Evolutionary conservation across 2,888 invertebrate species (phyloP).

Genomic region (Drosophila fungiperda): DNA sequence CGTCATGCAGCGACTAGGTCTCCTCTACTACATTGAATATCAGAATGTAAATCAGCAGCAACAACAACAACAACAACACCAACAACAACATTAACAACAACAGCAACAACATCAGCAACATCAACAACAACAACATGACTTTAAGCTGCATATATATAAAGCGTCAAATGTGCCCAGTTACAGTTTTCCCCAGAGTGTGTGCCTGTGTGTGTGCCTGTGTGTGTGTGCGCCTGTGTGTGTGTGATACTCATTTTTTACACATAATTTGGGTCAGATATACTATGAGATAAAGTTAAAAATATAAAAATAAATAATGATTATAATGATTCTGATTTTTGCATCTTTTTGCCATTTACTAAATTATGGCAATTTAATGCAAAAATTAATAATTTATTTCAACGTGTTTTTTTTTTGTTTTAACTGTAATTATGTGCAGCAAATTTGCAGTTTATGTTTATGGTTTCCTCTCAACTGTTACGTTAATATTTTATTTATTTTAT

Average conservation of each 20-base stretch:
- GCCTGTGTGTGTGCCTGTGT: background rate
- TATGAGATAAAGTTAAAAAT: background rate
- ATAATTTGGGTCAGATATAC: conserved; percentile 44
- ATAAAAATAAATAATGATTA: conserved; percentile 7
- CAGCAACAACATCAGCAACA: conserved; percentile 17
- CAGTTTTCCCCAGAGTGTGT: conserved; percentile 5
- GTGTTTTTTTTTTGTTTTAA: background rate
- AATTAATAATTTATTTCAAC: conserved; percentile 38
- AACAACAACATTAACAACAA: background rate
- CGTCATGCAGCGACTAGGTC: conserved; percentile 61
- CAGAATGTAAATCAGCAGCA: conserved; percentile 43
- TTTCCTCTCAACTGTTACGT: conserved; percentile 39
- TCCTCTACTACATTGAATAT: conserved; percentile 45
- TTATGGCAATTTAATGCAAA: conserved; percentile 56
- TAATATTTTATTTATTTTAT: background rate
- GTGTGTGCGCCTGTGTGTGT: conserved; percentile 6
- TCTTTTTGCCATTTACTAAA: conserved; percentile 36
- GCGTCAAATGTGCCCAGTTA: conserved; percentile 46
- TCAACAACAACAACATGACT: conserved; percentile 2
- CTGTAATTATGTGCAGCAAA: conserved; percentile 33
- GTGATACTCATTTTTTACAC: conserved; percentile 6
- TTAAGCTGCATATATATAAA: conserved; percentile 23
- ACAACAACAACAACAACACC: conserved; percentile 17
- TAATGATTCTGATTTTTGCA: conserved; percentile 41
- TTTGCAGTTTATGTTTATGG: conserved; percentile 57